Conservation (phyloP, 30 jellyfish, hydroid and myxozoan species). For the Turritopsis dohrnii region DNA sequence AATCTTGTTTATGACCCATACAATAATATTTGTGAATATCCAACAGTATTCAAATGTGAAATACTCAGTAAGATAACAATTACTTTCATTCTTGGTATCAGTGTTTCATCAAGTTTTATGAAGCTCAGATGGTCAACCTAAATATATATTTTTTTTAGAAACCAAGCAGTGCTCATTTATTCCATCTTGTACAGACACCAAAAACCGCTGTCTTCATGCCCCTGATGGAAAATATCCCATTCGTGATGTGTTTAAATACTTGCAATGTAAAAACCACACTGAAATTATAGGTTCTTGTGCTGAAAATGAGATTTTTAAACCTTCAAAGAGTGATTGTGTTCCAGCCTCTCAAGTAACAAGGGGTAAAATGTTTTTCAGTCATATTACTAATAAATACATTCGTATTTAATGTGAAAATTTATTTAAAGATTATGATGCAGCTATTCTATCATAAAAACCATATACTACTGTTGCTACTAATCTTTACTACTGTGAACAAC, state of each 20-base stretch:
- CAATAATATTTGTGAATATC: constrained; percentile 8
- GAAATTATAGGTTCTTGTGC: not conserved
- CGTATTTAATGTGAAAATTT: too few relatives aligned
- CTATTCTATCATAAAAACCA: too few relatives aligned
- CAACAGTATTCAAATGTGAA: not conserved
- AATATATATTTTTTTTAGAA: too few relatives aligned
- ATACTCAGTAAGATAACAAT: not conserved
- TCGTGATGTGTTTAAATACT: constrained; percentile 21
- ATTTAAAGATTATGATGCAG: too few relatives aligned
- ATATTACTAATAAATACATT: too few relatives aligned
- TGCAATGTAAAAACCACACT: not conserved
- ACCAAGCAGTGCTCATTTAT: not conserved
- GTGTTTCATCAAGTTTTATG: not conserved
- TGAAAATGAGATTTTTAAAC: not conserved
- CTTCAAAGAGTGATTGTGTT: not conserved
- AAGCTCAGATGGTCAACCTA: not conserved
- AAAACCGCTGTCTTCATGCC: not conserved
- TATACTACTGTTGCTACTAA: too few relatives aligned
- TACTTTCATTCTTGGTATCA: not conserved
- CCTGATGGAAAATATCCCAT: constrained; percentile 25
- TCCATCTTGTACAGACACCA: not conserved
- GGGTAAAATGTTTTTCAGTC: too few relatives aligned
- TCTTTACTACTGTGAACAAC: too few relatives aligned
- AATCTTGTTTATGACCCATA: constrained; percentile 11
- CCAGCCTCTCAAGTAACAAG: not conserved